Percentiles rank a stretch among this genome's conserved stretches.
These are phyloP conservation scores for Typhlomys cinereus DNA, from an alignment of 2,113 vertebrate species.

Conservation along the genomic window DNA sequence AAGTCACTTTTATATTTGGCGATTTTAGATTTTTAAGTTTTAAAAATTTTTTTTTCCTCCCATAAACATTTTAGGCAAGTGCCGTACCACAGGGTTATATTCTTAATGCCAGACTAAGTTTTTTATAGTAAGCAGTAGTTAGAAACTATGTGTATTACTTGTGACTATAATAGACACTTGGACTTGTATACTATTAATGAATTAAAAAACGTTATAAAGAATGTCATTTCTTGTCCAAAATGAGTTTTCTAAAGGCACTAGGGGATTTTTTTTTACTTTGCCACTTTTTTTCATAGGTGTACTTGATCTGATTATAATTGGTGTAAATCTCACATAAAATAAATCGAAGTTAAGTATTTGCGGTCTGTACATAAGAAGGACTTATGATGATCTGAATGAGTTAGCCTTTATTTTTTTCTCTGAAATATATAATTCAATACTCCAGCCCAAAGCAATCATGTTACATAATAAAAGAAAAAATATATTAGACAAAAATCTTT, in stretches of 20 bases:
- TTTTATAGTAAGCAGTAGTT: neutral
- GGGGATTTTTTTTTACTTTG: too few relatives aligned
- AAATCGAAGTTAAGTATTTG: constrained; percentile 27
- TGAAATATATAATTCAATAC: neutral
- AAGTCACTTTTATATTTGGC: too few relatives aligned
- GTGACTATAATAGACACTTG: neutral
- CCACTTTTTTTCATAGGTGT: too few relatives aligned
- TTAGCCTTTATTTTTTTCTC: constrained; percentile 22
- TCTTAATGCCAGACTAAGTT: neutral
- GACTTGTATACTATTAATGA: too few relatives aligned
- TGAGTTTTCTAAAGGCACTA: constrained; percentile 5
- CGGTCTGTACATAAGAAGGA: neutral
- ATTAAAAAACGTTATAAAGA: neutral
- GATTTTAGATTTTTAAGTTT: neutral
- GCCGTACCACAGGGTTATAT: neutral
- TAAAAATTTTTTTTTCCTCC: too few relatives aligned
- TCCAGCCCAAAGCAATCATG: neutral
- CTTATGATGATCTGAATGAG: constrained; percentile 10
- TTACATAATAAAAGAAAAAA: too few relatives aligned
- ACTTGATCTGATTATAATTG: neutral
- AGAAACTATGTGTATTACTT: constrained; percentile 25
- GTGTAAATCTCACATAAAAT: too few relatives aligned
- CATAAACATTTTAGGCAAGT: neutral
- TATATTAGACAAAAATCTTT: too few relatives aligned
- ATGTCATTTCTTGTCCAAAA: neutral